phyloP scores from a whole-genome alignment of 1,140 invertebrate species.

The Aphaenogaster floridana region DNA sequence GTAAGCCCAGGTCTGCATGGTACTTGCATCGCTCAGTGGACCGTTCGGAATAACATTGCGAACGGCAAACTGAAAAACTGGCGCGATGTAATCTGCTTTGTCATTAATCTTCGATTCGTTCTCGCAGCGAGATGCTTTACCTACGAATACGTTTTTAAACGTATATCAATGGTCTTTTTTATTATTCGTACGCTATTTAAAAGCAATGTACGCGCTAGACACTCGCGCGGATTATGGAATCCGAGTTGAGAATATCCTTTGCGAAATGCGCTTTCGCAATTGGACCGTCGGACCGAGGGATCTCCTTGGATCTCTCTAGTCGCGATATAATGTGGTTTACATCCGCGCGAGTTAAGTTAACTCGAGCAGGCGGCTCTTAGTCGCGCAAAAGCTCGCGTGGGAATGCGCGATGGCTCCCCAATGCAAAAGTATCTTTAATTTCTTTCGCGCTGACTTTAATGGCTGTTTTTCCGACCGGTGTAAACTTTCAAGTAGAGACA shows the following conservation, averaged over 20 bases:
- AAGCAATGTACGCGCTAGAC: background rate
- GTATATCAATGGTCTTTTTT: background rate
- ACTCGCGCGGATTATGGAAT: constrained; percentile 16
- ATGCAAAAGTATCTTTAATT: constrained; percentile 66
- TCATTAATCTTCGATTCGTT: constrained; percentile 51
- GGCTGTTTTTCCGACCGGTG: constrained; percentile 53
- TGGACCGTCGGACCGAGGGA: background rate
- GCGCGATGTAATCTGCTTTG: constrained; percentile 30
- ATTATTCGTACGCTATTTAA: background rate
- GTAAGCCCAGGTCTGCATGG: constrained; percentile 30
- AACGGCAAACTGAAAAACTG: constrained; percentile 46
- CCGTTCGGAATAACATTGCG: constrained; percentile 39
- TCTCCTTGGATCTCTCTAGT: background rate
- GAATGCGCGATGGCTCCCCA: constrained; percentile 54
- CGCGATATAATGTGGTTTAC: constrained; percentile 56
- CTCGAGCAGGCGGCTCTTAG: constrained; percentile 52
- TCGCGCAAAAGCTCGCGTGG: constrained; percentile 62
- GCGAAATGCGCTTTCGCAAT: constrained; percentile 30
- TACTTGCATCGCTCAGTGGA: constrained; percentile 44
- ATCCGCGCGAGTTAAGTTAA: constrained; percentile 60
- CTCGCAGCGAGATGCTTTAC: background rate
- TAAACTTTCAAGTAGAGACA: constrained; percentile 44
- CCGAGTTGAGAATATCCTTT: background rate
- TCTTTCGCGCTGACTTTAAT: constrained; percentile 62
- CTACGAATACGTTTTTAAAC: background rate